Evolutionary conservation across 2,113 vertebrate genomes (phyloP).

Genomic region (Silurus glanis): DNA sequence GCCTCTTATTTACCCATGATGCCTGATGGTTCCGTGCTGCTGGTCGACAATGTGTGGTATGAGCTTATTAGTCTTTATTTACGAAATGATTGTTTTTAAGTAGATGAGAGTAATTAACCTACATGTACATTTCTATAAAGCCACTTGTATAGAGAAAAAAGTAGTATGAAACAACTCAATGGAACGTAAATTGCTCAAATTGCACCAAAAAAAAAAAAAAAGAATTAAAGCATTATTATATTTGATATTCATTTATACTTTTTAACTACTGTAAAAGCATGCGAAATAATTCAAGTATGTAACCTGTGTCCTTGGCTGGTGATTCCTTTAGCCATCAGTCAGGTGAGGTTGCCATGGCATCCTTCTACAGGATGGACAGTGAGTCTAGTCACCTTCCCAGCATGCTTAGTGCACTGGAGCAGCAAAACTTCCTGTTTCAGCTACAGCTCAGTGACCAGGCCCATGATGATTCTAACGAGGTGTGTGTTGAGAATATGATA

Average conservation of each 20-base stretch:
- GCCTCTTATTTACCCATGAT: constrained; percentile 87
- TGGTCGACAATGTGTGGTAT: constrained; percentile 86
- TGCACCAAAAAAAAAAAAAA: background rate
- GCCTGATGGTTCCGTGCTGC: constrained; percentile 85
- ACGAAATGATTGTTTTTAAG: constrained; percentile 4
- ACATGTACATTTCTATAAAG: background rate
- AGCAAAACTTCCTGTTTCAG: constrained; percentile 89
- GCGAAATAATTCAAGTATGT: background rate
- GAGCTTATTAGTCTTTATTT: constrained; percentile 22
- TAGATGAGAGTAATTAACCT: background rate
- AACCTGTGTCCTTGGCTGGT: background rate
- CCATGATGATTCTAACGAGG: constrained; percentile 79
- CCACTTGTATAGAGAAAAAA: background rate
- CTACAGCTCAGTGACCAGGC: constrained; percentile 77
- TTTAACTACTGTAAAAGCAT: background rate
- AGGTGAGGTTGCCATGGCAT: constrained; percentile 82
- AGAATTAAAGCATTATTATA: background rate
- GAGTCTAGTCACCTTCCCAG: constrained; percentile 75
- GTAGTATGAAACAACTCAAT: background rate
- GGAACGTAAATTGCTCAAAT: background rate
- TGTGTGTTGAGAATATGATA: constrained; percentile 49
- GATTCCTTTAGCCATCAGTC: constrained; percentile 77
- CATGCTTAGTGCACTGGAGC: constrained; percentile 80
- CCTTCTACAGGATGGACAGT: constrained; percentile 78
- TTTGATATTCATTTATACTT: background rate